Conservation (phyloP, 1,140 invertebrate species). For the Aethina tumida region DNA sequence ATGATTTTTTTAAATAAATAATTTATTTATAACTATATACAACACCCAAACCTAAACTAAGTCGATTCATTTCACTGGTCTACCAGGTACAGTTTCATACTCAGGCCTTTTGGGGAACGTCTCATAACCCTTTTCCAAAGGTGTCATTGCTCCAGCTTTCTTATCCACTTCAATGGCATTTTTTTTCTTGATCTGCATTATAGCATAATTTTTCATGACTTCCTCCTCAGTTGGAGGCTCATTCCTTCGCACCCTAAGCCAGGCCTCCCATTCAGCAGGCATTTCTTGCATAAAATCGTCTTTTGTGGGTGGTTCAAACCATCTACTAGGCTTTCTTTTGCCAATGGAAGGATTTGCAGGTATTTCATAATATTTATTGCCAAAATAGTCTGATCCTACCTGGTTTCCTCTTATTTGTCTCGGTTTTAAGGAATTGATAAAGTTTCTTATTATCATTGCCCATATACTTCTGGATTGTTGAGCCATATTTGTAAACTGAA, state of each 20-base stretch:
- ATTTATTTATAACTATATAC: no score
- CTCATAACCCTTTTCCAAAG: constrained; percentile 31
- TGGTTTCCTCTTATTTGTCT: constrained; percentile 41
- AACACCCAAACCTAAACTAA: no score
- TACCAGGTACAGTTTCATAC: constrained; percentile 29
- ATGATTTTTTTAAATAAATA: no score
- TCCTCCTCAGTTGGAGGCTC: constrained; percentile 64
- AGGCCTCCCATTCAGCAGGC: constrained; percentile 76
- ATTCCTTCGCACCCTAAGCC: constrained; percentile 58
- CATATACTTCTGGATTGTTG: constrained; percentile 36
- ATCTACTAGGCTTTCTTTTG: constrained; percentile 51
- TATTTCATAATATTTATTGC: constrained; percentile 75
- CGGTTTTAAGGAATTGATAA: constrained; percentile 48
- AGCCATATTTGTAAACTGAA: constrained; percentile 24
- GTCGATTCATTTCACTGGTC: background rate
- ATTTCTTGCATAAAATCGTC: constrained; percentile 57
- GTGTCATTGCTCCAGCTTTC: constrained; percentile 34
- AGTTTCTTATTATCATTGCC: constrained; percentile 43
- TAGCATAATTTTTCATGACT: constrained; percentile 53
- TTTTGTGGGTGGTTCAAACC: constrained; percentile 56
- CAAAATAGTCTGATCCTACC: constrained; percentile 55
- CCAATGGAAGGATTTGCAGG: constrained; percentile 46
- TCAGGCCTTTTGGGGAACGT: constrained; percentile 29
- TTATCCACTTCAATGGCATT: constrained; percentile 62
- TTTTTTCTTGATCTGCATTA: constrained; percentile 58